Percentiles rank a stretch among this genome's conserved stretches.
Evolutionary conservation across 1,140 invertebrate genomes (phyloP).

Genomic region (Zaprionus capensis): DNA sequence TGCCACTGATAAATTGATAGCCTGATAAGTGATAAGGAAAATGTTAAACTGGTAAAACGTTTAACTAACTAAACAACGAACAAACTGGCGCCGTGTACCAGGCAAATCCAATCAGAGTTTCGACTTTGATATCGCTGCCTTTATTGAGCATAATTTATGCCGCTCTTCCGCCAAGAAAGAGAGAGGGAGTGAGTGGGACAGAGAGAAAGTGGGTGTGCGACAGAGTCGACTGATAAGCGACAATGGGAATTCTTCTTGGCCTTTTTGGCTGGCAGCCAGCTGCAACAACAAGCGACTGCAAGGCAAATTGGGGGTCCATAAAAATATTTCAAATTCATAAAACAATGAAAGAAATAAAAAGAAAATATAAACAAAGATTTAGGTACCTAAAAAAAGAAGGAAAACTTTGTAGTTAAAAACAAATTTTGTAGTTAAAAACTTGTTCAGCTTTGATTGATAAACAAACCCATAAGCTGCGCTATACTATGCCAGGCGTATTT

Average conservation of each 20-base stretch:
- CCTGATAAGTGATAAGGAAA: neutral
- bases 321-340: neutral
- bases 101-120: slow-evolving; percentile 34
- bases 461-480: neutral
- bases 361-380: neutral
- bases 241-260: slow-evolving; percentile 9
- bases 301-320: neutral
- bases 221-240: slow-evolving; percentile 29
- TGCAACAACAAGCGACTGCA: slow-evolving; percentile 26
- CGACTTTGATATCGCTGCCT: slow-evolving; percentile 38
- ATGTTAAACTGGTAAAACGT: neutral
- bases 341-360: neutral
- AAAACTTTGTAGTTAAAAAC: neutral
- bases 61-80: neutral
- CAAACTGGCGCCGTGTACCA: neutral
- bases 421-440: neutral
- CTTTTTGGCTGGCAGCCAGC: slow-evolving; percentile 54
- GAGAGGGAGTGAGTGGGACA: neutral
- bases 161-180: slow-evolving; percentile 46
- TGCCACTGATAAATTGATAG: neutral
- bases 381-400: neutral
- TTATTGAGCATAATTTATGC: slow-evolving; percentile 58
- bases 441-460: neutral
- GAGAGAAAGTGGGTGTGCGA: neutral
- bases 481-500: neutral